A percentile compares a stretch with the other conserved stretches of the same genome.
Conservation (phyloP, 2,888 invertebrate species). For the Gerris lacustris region DNA sequence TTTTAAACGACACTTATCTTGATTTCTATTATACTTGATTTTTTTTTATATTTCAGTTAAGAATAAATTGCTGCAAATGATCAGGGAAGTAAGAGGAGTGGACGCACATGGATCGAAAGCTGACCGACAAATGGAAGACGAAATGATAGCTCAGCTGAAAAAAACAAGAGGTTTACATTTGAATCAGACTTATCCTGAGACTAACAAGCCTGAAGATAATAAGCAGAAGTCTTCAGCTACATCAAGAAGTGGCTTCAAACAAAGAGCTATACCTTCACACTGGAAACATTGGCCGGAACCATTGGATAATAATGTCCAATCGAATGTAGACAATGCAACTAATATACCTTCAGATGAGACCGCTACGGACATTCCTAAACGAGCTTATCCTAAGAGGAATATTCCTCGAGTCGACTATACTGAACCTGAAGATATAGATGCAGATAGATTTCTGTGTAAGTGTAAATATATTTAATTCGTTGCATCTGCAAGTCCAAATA, state of each 20-base stretch:
- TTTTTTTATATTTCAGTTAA: too few species aligned
- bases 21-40: too few species aligned
- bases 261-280: neutral
- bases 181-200: neutral
- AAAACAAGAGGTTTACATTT: neutral
- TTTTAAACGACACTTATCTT: too few species aligned
- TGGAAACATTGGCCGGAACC: neutral
- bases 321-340: neutral
- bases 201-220: neutral
- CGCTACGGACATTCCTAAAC: neutral
- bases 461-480: neutral
- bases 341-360: neutral
- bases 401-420: constrained; percentile 13
- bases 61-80: neutral
- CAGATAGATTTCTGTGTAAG: constrained; percentile 19
- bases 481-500: too few species aligned
- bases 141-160: too few species aligned
- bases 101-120: neutral
- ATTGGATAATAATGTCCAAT: too few species aligned
- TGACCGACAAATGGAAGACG: too few species aligned
- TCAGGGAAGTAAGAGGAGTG: neutral
- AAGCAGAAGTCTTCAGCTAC: neutral
- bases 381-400: constrained; percentile 14
- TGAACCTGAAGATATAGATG: constrained; percentile 13
- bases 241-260: neutral